Conservation (phyloP, 2,113 vertebrate genomes). For the Seriola rivoliana region DNA sequence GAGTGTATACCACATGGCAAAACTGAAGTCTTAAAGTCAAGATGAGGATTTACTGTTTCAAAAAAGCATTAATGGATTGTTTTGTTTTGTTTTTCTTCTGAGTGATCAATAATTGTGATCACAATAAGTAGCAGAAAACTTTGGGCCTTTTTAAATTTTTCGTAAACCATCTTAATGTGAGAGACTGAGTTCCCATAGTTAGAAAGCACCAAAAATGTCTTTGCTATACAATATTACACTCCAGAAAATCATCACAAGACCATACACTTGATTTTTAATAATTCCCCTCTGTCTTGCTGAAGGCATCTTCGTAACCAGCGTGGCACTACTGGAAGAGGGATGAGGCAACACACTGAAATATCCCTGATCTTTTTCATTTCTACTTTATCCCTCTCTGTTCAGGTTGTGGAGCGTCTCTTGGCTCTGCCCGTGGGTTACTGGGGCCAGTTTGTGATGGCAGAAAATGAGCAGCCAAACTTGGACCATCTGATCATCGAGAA, state of each 20-base stretch:
- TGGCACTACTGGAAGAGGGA: background rate
- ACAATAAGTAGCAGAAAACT: background rate
- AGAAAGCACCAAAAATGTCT: background rate
- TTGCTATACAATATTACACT: background rate
- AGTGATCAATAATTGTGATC: too few relatives aligned
- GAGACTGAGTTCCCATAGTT: background rate
- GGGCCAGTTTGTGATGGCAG: conserved; percentile 91
- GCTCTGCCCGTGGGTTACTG: conserved; percentile 91
- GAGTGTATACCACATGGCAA: background rate
- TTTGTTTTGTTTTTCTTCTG: too few relatives aligned
- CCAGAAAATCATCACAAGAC: background rate
- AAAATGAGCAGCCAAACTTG: conserved; percentile 86
- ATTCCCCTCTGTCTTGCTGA: conserved; percentile 12
- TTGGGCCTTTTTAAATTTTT: background rate
- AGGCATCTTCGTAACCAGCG: background rate
- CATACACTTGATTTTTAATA: background rate
- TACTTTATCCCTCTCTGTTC: conserved; percentile 8
- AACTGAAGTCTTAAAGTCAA: background rate
- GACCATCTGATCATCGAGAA: conserved; percentile 91
- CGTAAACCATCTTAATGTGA: background rate
- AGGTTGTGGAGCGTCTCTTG: conserved; percentile 94
- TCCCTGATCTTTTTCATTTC: conserved; percentile 1
- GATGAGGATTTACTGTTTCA: background rate
- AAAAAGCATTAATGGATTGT: too few relatives aligned
- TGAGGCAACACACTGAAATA: conserved; percentile 62